Conservation (phyloP, 2,888 invertebrate genomes). For the Ametastegia equiseti region DNA sequence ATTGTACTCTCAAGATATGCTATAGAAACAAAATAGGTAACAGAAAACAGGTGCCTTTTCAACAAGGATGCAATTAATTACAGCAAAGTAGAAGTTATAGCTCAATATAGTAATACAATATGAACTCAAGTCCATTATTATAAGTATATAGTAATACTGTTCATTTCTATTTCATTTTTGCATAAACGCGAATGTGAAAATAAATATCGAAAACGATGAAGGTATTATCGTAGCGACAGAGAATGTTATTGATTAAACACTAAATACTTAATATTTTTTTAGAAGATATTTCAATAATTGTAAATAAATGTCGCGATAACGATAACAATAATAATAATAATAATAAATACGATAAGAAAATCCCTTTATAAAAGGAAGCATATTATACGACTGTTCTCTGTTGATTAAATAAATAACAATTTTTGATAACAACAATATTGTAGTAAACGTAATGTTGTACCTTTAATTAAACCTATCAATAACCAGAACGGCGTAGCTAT, state of each 20-base stretch:
- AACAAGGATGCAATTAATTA: too few species aligned
- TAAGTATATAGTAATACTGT: not conserved
- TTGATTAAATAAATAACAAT: not conserved
- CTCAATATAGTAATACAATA: too few species aligned
- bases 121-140: too few species aligned
- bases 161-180: not conserved
- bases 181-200: not conserved
- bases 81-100: too few species aligned
- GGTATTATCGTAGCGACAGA: not conserved
- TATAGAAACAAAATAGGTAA: too few species aligned
- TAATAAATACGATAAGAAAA: not conserved
- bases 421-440: not conserved
- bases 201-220: not conserved
- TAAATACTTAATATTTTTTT: constrained; percentile 6
- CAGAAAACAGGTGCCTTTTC: too few species aligned
- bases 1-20: too few species aligned
- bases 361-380: constrained; percentile 10
- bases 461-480: not conserved
- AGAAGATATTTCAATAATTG: constrained; percentile 13
- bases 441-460: not conserved
- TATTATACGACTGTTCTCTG: not conserved
- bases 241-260: constrained; percentile 3
- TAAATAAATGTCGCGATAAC: constrained; percentile 10
- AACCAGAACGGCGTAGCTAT: not conserved
- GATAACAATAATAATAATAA: not conserved